Evolutionary conservation across 1,140 invertebrate species (phyloP).

Genomic region (Drosophila busckii): DNA sequence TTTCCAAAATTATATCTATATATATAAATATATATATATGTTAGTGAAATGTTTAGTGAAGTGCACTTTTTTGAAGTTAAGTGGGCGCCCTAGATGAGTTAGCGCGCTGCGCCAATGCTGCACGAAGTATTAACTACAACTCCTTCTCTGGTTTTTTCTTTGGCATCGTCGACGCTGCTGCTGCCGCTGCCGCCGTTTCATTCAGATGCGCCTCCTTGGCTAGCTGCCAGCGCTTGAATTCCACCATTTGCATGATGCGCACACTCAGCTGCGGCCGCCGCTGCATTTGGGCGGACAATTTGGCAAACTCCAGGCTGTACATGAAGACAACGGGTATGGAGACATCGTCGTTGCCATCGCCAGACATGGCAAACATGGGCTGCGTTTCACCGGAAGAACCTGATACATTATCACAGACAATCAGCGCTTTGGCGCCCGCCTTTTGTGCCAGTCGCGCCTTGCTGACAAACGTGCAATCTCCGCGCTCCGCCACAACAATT

Average conservation of each 20-base stretch:
- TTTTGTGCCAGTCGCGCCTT: slow-evolving; percentile 93
- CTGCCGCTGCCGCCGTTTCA: slow-evolving; percentile 32
- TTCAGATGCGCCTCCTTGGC: slow-evolving; percentile 58
- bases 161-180: slow-evolving; percentile 11
- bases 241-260: slow-evolving; percentile 74
- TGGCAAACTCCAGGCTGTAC: slow-evolving; percentile 85
- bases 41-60: slow-evolving; percentile 44
- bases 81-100: slow-evolving; percentile 12
- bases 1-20: slow-evolving; percentile 15
- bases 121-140: slow-evolving; percentile 55
- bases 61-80: slow-evolving; percentile 32
- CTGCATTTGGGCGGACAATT: slow-evolving; percentile 44
- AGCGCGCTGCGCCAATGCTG: background rate
- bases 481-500: slow-evolving; percentile 91
- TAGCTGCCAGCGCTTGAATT: slow-evolving; percentile 74
- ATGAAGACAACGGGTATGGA: slow-evolving; percentile 95
- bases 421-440: slow-evolving; percentile 90
- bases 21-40: slow-evolving; percentile 12
- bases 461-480: slow-evolving; percentile 97
- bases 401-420: slow-evolving; percentile 90
- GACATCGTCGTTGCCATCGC: slow-evolving; percentile 93
- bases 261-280: slow-evolving; percentile 40
- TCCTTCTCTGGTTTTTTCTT: slow-evolving; percentile 66
- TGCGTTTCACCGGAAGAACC: slow-evolving; percentile 86
- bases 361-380: slow-evolving; percentile 97